phyloP scores from a whole-genome alignment of 2,888 invertebrate genomes.

The Dione juno region DNA sequence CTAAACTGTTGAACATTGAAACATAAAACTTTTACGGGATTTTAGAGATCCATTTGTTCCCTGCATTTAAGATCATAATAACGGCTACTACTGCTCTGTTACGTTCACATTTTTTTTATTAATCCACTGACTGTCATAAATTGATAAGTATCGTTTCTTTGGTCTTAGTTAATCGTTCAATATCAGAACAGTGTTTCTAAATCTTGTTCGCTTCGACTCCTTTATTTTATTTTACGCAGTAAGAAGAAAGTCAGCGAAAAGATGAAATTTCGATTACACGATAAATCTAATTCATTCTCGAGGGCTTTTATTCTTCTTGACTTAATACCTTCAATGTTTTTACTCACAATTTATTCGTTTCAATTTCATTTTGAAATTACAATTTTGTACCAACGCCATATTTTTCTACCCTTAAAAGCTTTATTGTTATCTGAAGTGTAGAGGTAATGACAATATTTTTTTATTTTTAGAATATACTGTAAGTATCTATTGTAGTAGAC shows the following conservation, averaged over 20 bases:
- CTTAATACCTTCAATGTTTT: conserved; percentile 54
- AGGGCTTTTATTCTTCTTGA: conserved; percentile 55
- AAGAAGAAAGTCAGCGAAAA: conserved; percentile 65
- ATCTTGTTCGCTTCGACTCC: neutral
- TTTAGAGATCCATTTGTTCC: conserved; percentile 57
- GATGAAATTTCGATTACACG: conserved; percentile 68
- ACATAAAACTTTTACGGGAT: conserved; percentile 67
- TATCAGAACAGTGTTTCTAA: neutral
- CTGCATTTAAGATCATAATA: conserved; percentile 45
- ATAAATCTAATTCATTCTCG: conserved; percentile 69
- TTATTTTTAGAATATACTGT: no score
- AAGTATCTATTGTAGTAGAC: no score
- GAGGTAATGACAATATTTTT: no score
- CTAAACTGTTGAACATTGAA: conserved; percentile 56
- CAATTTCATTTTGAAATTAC: conserved; percentile 48
- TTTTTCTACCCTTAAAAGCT: neutral
- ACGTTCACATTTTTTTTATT: conserved; percentile 21
- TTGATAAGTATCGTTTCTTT: neutral
- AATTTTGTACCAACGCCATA: neutral
- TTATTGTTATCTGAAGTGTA: neutral
- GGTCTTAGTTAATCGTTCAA: neutral
- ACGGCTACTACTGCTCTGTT: conserved; percentile 28
- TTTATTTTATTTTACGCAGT: conserved; percentile 58
- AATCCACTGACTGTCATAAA: conserved; percentile 5
- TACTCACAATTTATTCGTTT: conserved; percentile 56